Percentiles rank a stretch among this genome's conserved stretches.
Conservation (phyloP, 2,113 vertebrate species). For the Coturnix japonica region DNA sequence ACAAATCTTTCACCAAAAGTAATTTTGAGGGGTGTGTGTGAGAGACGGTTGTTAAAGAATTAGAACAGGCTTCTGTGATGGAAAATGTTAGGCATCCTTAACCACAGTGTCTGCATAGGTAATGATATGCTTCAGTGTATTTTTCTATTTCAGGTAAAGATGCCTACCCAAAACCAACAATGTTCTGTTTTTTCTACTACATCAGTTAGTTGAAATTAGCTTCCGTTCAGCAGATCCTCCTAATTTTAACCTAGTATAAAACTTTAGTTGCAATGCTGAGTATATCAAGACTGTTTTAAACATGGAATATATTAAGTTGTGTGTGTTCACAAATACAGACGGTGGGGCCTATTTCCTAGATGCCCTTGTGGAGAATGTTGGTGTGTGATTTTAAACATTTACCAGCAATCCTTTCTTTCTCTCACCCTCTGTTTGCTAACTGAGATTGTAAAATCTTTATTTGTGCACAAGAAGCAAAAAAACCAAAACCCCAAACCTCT, state of each 20-base stretch:
- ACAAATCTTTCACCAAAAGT: neutral
- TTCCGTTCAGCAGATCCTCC: neutral
- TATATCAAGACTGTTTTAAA: neutral
- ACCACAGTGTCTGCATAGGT: neutral
- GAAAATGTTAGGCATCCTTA: conserved; percentile 28
- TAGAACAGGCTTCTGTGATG: neutral
- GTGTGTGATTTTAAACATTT: neutral
- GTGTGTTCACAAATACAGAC: neutral
- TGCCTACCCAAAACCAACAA: neutral
- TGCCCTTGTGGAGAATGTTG: neutral
- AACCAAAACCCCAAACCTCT: neutral
- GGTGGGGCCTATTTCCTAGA: neutral
- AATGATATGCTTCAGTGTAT: neutral
- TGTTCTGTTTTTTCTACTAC: neutral
- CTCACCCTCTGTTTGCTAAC: rapidly evolving
- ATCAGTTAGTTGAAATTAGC: neutral
- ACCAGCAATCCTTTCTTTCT: neutral
- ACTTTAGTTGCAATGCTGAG: neutral
- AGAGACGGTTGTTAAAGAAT: neutral
- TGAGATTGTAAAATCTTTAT: neutral
- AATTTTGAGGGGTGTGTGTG: neutral
- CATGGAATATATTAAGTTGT: neutral
- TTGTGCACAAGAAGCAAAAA: neutral
- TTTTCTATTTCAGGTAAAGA: conserved; percentile 20
- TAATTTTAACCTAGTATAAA: neutral